Percentiles rank a stretch among this genome's conserved stretches.
These are phyloP conservation scores for Picus viridis DNA, from an alignment of 2,797 vertebrate species.

Conservation along the genomic window DNA sequence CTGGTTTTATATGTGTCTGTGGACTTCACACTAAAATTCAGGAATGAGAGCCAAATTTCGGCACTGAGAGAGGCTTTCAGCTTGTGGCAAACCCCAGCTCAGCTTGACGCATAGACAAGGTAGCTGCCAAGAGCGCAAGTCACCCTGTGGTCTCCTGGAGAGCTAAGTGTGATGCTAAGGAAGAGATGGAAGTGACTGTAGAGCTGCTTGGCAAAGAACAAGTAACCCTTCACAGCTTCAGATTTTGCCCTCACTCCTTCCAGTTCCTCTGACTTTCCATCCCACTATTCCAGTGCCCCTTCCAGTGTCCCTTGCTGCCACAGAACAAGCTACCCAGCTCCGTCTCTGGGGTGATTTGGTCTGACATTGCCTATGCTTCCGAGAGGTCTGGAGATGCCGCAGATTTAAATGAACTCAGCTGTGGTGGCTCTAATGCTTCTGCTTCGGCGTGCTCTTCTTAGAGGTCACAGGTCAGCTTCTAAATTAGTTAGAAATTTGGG, in stretches of 20 bases:
- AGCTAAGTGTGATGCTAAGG: neutral
- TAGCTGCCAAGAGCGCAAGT: neutral
- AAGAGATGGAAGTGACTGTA: neutral
- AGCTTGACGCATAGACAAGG: neutral
- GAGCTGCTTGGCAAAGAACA: neutral
- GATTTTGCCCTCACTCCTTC: neutral
- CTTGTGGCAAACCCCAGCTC: neutral
- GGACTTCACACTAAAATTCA: neutral
- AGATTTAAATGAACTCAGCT: neutral
- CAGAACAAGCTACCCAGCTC: neutral
- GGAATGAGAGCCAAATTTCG: neutral
- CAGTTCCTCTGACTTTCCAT: neutral
- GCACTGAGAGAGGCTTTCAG: neutral
- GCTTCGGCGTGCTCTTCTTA: constrained; percentile 21
- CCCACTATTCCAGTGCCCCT: neutral
- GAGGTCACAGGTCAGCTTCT: neutral
- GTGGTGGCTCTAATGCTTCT: neutral
- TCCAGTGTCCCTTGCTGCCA: neutral
- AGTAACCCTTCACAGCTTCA: neutral
- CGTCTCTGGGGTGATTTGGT: neutral
- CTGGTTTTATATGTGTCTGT: neutral
- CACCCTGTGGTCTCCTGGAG: neutral
- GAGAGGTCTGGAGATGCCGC: neutral
- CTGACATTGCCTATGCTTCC: neutral
- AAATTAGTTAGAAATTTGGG: neutral